Evolutionary conservation across 2,113 vertebrate species (phyloP).

Genomic region (Periophthalmus modestus): DNA sequence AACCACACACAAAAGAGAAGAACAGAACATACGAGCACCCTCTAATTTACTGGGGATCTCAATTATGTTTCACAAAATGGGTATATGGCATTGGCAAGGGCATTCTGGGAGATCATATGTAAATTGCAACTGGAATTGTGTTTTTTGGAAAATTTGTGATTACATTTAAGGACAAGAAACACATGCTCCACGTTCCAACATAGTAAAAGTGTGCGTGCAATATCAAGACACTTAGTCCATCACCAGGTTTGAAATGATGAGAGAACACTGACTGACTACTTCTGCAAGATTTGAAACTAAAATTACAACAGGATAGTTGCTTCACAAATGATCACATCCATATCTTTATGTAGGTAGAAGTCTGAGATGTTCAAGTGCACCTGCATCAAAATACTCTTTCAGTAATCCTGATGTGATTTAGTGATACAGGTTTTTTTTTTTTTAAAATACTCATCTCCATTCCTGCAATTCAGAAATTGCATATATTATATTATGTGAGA

Average conservation of each 20-base stretch:
- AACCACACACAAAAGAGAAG: conserved; percentile 13
- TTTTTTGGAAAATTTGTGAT: background rate
- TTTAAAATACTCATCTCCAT: too few species aligned
- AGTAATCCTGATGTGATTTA: background rate
- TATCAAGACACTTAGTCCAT: background rate
- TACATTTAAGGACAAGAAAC: conserved; percentile 19
- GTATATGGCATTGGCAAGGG: background rate
- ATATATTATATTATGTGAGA: background rate
- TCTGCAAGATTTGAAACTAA: background rate
- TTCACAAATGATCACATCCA: background rate
- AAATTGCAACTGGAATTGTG: background rate
- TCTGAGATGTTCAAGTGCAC: background rate
- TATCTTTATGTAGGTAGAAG: background rate
- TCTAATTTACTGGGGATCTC: conserved; percentile 3
- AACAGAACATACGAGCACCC: background rate
- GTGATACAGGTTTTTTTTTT: background rate
- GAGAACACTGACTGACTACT: background rate
- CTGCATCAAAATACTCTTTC: background rate
- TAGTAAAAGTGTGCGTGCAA: conserved; percentile 20
- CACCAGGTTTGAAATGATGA: background rate
- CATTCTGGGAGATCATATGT: conserved; percentile 10
- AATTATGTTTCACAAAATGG: background rate
- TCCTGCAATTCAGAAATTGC: background rate
- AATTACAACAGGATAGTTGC: background rate
- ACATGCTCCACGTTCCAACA: background rate